A percentile compares a stretch with the other conserved stretches of the same genome.
These are phyloP conservation scores for Phalacrocorax carbo DNA, from an alignment of 2,113 vertebrate species.

Conservation along the genomic window DNA sequence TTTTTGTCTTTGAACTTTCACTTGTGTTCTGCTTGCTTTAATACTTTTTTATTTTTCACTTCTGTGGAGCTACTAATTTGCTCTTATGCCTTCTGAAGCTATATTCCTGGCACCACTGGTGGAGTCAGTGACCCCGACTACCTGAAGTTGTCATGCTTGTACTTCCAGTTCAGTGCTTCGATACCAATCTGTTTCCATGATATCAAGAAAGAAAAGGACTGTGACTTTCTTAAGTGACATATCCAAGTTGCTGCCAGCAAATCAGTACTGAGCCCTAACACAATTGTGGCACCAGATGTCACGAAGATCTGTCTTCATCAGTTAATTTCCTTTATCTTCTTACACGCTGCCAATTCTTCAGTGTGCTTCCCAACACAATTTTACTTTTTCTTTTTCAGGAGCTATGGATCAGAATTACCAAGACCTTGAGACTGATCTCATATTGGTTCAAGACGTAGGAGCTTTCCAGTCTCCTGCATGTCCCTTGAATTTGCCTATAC, in stretches of 20 bases:
- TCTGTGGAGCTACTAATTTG: background rate
- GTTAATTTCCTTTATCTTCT: background rate
- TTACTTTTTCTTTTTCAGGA: background rate
- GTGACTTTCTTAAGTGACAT: background rate
- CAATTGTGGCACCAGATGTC: fast-evolving
- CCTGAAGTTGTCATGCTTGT: background rate
- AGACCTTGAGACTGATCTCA: background rate
- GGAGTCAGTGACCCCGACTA: background rate
- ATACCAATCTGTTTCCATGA: background rate
- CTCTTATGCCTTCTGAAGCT: background rate
- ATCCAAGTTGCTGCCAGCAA: background rate
- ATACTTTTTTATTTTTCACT: background rate
- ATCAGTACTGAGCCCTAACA: background rate
- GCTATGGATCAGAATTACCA: background rate
- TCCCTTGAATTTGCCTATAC: background rate
- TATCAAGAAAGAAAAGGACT: background rate
- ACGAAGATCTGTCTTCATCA: background rate
- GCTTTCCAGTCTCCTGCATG: background rate
- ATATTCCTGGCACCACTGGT: background rate
- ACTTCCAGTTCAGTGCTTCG: background rate
- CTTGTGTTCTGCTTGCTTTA: conserved; percentile 8
- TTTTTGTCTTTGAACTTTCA: background rate
- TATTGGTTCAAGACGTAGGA: background rate
- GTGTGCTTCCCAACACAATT: background rate
- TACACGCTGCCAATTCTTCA: background rate